phyloP scores from a whole-genome alignment of 1,140 invertebrate genomes.

The Batillaria attramentaria region DNA sequence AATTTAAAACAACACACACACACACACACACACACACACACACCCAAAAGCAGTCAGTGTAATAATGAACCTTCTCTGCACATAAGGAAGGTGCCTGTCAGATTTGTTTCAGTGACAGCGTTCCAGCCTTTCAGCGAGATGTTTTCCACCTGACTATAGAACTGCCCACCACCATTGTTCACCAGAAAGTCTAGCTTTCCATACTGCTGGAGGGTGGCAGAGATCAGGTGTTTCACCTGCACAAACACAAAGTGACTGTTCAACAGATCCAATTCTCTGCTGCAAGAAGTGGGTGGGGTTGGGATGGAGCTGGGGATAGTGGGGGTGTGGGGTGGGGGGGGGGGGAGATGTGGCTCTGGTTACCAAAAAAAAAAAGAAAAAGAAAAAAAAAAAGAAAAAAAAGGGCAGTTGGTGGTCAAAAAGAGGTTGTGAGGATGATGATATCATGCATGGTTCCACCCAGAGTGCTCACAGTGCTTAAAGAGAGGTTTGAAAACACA shows the following conservation, averaged over 20 bases:
- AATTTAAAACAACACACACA: no score
- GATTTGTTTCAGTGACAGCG: constrained; percentile 75
- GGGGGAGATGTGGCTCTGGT: no score
- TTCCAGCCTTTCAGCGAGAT: constrained; percentile 75
- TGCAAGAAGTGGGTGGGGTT: not conserved
- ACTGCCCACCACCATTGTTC: constrained; percentile 77
- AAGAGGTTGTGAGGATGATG: no score
- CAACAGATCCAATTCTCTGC: constrained; percentile 21
- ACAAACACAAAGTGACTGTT: constrained; percentile 4
- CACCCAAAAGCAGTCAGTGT: no score
- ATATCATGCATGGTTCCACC: no score
- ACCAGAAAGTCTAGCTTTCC: constrained; percentile 73
- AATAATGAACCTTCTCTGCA: constrained; percentile 73
- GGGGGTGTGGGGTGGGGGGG: no score
- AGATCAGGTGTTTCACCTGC: constrained; percentile 68
- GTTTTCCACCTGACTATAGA: constrained; percentile 65
- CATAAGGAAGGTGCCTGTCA: constrained; percentile 75
- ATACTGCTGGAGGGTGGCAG: constrained; percentile 64
- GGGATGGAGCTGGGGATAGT: not conserved
- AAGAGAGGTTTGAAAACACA: no score
- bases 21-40: no score
- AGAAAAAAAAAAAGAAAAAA: not conserved
- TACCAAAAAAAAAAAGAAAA: no score
- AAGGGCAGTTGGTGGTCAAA: no score
- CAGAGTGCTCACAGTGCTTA: no score